Percentiles rank a stretch among this genome's conserved stretches.
phyloP scores from a whole-genome alignment of 1,140 invertebrate genomes.

The Gryon sp. region DNA sequence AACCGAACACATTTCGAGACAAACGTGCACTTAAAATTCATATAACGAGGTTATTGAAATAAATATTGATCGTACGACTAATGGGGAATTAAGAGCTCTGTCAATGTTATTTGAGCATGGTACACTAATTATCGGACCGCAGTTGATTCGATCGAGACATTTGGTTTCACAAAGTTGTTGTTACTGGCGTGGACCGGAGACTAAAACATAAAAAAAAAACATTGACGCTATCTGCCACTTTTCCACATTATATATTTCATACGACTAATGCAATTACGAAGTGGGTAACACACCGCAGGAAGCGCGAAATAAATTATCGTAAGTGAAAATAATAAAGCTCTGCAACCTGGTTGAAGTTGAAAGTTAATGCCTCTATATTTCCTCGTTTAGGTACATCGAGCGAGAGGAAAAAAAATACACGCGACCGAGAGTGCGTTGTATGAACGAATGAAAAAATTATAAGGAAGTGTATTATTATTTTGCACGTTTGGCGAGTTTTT shows the following conservation, averaged over 20 bases:
- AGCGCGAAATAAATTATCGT: constrained; percentile 47
- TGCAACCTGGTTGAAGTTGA: constrained; percentile 24
- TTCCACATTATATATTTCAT: constrained; percentile 14
- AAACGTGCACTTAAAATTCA: constrained; percentile 24
- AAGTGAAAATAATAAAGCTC: constrained; percentile 39
- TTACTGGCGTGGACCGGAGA: too few relatives aligned
- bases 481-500: neutral
- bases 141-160: neutral
- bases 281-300: constrained; percentile 7
- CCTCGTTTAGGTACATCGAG: constrained; percentile 28
- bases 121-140: neutral
- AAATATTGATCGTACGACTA: constrained; percentile 41
- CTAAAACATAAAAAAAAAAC: too few relatives aligned
- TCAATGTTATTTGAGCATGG: constrained; percentile 41
- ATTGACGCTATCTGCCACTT: neutral
- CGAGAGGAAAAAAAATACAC: constrained; percentile 29
- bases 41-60: constrained; percentile 47
- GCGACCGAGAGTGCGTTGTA: neutral
- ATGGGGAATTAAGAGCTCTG: constrained; percentile 51
- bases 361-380: constrained; percentile 57
- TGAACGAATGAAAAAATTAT: constrained; percentile 9
- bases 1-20: neutral
- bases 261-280: constrained; percentile 16
- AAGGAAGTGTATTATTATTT: constrained; percentile 16
- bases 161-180: neutral